Base-by-base conservation (phyloP, 1,140 invertebrate species). In the Zaprionus tsacasi region DNA sequence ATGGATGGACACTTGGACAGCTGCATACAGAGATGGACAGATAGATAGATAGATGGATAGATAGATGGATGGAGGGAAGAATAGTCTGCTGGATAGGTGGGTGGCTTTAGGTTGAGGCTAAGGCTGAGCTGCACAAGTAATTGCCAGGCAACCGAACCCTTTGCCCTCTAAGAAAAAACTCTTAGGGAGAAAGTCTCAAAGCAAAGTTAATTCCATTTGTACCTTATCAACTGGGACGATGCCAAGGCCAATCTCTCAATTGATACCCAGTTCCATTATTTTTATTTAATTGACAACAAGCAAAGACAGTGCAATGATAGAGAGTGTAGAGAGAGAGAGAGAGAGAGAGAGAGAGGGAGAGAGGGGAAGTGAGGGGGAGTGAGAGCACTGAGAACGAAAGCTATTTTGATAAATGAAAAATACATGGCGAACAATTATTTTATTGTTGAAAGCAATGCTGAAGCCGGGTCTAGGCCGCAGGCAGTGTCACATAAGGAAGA, bases 281-380 rank as follows among this genome's bases (percentile, higher is more conserved):
- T 61, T 61, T 63, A 57, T 63, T 70, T 63, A 70, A 63, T 74
- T 74, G 71, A 70, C 71, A 74, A 60, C 57, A 27, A 52, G 54
- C 63, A 65, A 43, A 25, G 45, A 50, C 17, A 50, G 25, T 33
- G 25, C 43, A 13, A 25, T 25, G 11, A 60, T 57, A 50, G 11
- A 3, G n/a, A 43, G n/a, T 1, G 21, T 1, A 2, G 2, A 17
- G 48, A 73, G 55, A 35, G 21, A 66, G 30, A 33, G 30, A 5
- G 30, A 7, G 7, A 21, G 10, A 5, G 4, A n/a, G 13, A 48
- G 48, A 73, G 55, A 40, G 17, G 21, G 40, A 35, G 30, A 13
- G 33, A 8, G 21, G 40, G 35, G 30, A 13, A n/a, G n/a, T n/a
- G n/a, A n/a, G 17, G 21, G 40, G 35, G 30, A 13, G 33, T 33